Base-by-base conservation (phyloP, 2,888 invertebrate species). In the Andrena praecox region DNA sequence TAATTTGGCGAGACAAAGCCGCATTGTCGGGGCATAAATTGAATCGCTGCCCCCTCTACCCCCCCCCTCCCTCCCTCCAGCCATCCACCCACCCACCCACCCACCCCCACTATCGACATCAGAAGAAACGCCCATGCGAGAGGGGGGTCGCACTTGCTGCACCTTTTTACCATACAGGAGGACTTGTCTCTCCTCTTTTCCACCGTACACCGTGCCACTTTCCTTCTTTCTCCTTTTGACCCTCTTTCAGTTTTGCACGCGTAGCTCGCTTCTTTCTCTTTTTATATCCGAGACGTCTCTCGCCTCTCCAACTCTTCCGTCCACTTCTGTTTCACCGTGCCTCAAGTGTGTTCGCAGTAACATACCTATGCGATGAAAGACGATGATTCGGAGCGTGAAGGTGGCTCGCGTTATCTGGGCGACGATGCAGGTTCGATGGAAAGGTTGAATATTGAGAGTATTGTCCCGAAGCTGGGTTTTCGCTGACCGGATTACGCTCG, bases 1-100 rank as follows among this genome's bases (percentile, higher is more conserved):
- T 93, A 93, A 93, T 93, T 92, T 90, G 89, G 89, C 91, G 89
- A 93, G 90, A 93, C 93, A 93, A 93, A 93, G 93, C 92, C 90
- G 89, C 90, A 93, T 93, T 93, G 93, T 93, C 93, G 89, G 85
- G 86, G 87, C 90, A 91, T 92, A 92, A 93, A 92, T 92, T 92
- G 92, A 93, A 92, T 92, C 90, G 87, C 81, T 82, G 84, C 87
- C 80, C 71, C 74, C 73, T 54, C 70, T 75, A 0, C 20, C 83
- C 62, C 62, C 29, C 64, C 35, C 69, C 1, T n/a, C 83, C 62
- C 62, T 29, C 64, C 35, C 69, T 69, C 70, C 42, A 4, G 1
- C 42, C 42, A 42, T 59, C 72, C 72, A 78, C 56, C 78, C 82
- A 82, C 85, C 87, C 78, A 87, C 77, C 85, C 85, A 80, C 77